These are phyloP conservation scores for Tethea ocularis DNA, from an alignment of 2,888 invertebrate species.

Conservation along the genomic window DNA sequence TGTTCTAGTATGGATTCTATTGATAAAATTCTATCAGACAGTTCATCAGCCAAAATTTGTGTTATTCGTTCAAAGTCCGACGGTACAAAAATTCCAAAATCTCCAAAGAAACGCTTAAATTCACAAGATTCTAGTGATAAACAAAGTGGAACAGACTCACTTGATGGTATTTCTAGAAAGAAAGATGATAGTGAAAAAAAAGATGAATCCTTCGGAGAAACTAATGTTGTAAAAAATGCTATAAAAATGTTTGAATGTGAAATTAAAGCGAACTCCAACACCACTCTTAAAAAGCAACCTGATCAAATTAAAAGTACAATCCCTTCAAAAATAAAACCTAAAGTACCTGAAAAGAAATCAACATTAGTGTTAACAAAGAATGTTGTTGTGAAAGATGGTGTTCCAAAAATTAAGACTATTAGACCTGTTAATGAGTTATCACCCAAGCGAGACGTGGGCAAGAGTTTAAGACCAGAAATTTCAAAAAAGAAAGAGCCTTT, in stretches of 20 bases:
- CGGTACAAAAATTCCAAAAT: slow-evolving; percentile 71
- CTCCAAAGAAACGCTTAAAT: slow-evolving; percentile 69
- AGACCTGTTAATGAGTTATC: slow-evolving; percentile 52
- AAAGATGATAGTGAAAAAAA: slow-evolving; percentile 39
- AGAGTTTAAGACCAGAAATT: slow-evolving; percentile 32
- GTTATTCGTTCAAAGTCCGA: slow-evolving; percentile 78
- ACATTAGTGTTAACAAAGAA: slow-evolving; percentile 80
- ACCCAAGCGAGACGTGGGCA: slow-evolving; percentile 39
- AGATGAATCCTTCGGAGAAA: slow-evolving; percentile 45
- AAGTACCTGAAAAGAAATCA: slow-evolving; percentile 85
- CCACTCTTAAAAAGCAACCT: slow-evolving; percentile 67
- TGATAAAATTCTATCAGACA: slow-evolving; percentile 63
- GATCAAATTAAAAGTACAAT: slow-evolving; percentile 57
- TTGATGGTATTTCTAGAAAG: slow-evolving; percentile 66
- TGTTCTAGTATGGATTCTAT: slow-evolving; percentile 79
- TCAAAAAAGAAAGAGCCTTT: slow-evolving; percentile 65
- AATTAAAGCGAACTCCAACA: slow-evolving; percentile 67
- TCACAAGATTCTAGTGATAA: slow-evolving; percentile 65
- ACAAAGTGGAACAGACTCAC: slow-evolving; percentile 69
- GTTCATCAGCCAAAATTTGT: slow-evolving; percentile 57
- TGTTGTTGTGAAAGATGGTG: slow-evolving; percentile 78
- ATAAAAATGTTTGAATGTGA: slow-evolving; percentile 80
- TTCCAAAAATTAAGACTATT: slow-evolving; percentile 78
- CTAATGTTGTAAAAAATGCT: slow-evolving; percentile 69
- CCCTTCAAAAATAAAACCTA: slow-evolving; percentile 78